Evolutionary conservation across 2,888 invertebrate species (phyloP), one percentile per base, ranked within the genome.

Genomic region (Epirrhoe alternata): DNA sequence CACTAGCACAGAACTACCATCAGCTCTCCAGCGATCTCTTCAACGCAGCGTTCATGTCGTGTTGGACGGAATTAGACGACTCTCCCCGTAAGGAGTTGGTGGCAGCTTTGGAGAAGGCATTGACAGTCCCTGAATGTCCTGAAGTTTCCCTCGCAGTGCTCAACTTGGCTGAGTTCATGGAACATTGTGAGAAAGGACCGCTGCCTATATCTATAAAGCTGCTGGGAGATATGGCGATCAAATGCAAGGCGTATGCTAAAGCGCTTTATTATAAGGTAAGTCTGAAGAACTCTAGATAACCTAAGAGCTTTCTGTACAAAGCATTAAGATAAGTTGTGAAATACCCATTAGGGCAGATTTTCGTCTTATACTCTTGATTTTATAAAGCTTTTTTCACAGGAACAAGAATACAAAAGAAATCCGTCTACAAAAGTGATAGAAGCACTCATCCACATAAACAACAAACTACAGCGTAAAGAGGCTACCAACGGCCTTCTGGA

Each of bases 131-230:
- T 1, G 99, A 99, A 83, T 95, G 98, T 61, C 98, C 99, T 0
- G 99, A 99, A 87, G 96, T 99, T 31, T 98, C 98, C 0, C 97
- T 99, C 77, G 97, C 98, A 0, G 97, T 99, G 68, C 93, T 99
- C 12, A 99, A 99, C 91, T 92, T 99, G 70, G 99, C 99, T 0
- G 99, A 99, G 86, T 99, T 99, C 81, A 98, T 99, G 97, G 99
- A 99, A 81, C 99, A 99, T 85, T 99, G 99, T 80, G 99, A 99
- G 83, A 97, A 97, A 87, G 99, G 99, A 38, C 97, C 98, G 0
- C 90, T 99, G 70, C 99, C 99, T 0, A 95, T 99, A 71, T 97
- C 98, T 61, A 96, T 97, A 0, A 96, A 96, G 76, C 90, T 99
- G 58, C 92, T 99, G 0, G 99, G 99, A 0, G 97, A 98, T 74